Evolutionary conservation across 2,888 invertebrate genomes (phyloP).

Genomic region (Patella depressa): DNA sequence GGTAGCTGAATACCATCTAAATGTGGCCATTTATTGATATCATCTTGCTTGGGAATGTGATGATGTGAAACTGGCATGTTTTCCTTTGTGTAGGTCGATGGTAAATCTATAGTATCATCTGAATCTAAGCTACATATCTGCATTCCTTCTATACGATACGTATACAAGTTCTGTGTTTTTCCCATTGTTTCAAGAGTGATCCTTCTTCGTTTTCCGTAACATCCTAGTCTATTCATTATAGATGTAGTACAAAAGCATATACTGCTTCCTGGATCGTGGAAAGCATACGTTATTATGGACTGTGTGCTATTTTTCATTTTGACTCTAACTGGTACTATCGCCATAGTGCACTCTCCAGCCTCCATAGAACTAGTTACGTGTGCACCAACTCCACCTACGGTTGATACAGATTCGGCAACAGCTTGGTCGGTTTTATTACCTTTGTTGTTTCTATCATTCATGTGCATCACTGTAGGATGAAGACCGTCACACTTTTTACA

Average conservation of each 20-base stretch:
- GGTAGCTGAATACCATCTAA: not conserved
- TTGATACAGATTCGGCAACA: no score
- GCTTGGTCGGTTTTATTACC: no score
- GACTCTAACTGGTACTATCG: conserved; percentile 25
- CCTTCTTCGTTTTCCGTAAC: conserved; percentile 9
- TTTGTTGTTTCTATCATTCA: not conserved
- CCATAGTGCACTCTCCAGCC: conserved; percentile 18
- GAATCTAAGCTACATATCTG: not conserved
- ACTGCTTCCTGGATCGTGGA: conserved; percentile 23
- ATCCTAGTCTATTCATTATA: not conserved
- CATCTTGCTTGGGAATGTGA: not conserved
- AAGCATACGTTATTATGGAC: conserved; percentile 19
- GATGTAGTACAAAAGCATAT: conserved; percentile 18
- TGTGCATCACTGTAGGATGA: not conserved
- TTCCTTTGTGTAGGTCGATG: not conserved
- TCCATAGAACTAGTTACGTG: no score
- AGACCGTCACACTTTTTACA: not conserved
- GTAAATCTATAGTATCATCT: not conserved
- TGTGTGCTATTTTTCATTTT: conserved; percentile 5
- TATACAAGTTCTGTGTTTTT: not conserved
- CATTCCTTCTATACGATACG: not conserved
- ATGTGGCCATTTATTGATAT: conserved; percentile 8
- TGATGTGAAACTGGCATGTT: not conserved
- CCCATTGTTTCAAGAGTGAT: conserved; percentile 22
- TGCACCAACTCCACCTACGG: no score